Evolutionary conservation across 2,888 invertebrate genomes (phyloP).

Genomic region (Apoderus coryli): DNA sequence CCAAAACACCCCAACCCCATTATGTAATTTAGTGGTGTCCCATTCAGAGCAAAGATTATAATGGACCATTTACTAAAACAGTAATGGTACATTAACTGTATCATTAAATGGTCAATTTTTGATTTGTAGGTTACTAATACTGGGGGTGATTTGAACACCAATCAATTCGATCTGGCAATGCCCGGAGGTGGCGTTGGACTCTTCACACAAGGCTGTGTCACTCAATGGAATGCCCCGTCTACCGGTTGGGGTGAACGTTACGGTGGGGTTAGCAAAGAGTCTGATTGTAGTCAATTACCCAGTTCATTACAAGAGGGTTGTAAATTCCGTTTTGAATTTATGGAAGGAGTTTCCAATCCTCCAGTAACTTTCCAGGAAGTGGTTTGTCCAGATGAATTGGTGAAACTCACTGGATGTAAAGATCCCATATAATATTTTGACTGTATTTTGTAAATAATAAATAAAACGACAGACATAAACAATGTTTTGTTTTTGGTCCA

Average conservation of each 20-base stretch:
- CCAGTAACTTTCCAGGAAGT: constrained; percentile 15
- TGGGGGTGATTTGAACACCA: constrained; percentile 13
- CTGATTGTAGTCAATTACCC: constrained; percentile 16
- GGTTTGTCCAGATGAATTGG: constrained; percentile 15
- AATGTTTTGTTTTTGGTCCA: too few species aligned
- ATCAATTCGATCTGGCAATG: constrained; percentile 15
- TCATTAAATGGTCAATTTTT: too few species aligned
- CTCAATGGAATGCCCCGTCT: constrained; percentile 16
- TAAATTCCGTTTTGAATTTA: constrained; percentile 16
- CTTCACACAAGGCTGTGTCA: constrained; percentile 15
- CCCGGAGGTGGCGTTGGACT: constrained; percentile 18
- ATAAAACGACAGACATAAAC: too few species aligned
- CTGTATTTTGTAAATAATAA: too few species aligned
- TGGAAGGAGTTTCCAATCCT: constrained; percentile 16
- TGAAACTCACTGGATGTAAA: constrained; percentile 11
- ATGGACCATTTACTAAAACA: too few species aligned
- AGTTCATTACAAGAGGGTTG: constrained; percentile 15
- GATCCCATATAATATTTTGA: too few species aligned
- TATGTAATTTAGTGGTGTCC: too few species aligned
- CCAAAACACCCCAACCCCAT: too few species aligned
- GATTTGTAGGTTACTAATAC: too few species aligned
- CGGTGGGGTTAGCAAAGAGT: constrained; percentile 14
- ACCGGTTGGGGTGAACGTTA: constrained; percentile 18
- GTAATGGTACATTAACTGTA: too few species aligned
- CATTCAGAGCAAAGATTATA: too few species aligned